These are phyloP conservation scores for Iphiclides podalirius DNA, from an alignment of 2,888 invertebrate species.

Conservation along the genomic window DNA sequence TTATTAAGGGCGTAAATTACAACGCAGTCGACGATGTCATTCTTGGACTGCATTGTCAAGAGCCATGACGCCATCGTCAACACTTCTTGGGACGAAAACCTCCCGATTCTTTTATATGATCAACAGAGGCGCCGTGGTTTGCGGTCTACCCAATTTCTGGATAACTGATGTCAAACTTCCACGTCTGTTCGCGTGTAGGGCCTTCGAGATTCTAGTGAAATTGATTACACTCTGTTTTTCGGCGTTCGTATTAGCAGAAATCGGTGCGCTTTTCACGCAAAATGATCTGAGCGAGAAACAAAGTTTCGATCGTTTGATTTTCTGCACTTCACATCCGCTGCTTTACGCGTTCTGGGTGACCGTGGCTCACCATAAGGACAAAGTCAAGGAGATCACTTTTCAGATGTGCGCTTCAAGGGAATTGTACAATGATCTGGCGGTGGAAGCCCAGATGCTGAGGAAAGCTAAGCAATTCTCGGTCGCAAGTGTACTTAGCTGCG, in stretches of 20 bases:
- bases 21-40: too few species aligned
- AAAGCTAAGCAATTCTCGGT: conserved; percentile 33
- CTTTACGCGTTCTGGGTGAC: conserved; percentile 31
- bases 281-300: conserved; percentile 33
- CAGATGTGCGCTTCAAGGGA: conserved; percentile 35
- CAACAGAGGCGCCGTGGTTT: conserved; percentile 23
- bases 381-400: conserved; percentile 34
- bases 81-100: not conserved
- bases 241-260: conserved; percentile 35
- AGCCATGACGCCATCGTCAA: not conserved
- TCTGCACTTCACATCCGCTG: conserved; percentile 38
- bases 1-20: too few species aligned
- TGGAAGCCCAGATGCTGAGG: conserved; percentile 46
- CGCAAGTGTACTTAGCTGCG: conserved; percentile 27
- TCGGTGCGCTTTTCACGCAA: conserved; percentile 38
- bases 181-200: not conserved
- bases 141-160: conserved; percentile 10
- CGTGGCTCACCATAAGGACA: conserved; percentile 28
- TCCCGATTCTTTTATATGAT: not conserved
- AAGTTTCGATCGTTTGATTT: conserved; percentile 35
- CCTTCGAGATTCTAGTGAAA: conserved; percentile 21
- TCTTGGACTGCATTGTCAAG: too few species aligned
- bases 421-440: conserved; percentile 39
- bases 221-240: conserved; percentile 29
- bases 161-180: not conserved